These are phyloP conservation scores for Spea multiplicata DNA, from an alignment of 2,113 vertebrate genomes.

Conservation along the genomic window DNA sequence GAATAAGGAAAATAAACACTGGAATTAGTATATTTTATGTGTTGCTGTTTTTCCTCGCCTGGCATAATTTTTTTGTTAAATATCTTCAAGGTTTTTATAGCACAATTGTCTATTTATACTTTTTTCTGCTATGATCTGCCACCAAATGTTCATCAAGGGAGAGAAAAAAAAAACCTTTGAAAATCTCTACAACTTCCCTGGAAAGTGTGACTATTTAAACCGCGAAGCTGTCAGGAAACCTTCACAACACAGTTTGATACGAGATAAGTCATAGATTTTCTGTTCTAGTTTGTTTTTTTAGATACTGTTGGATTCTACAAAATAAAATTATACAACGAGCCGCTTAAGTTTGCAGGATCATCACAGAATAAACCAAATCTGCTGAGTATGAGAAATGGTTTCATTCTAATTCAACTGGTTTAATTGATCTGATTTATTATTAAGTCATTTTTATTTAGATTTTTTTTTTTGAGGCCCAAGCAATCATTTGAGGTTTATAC, in stretches of 20 bases:
- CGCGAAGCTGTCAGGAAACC: conserved; percentile 18
- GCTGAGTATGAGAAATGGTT: no score
- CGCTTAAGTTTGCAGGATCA: background rate
- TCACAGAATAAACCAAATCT: background rate
- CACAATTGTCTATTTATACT: conserved; percentile 3
- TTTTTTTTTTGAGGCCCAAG: no score
- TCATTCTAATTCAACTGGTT: no score
- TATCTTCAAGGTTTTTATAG: conserved; percentile 30
- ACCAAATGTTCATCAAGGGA: conserved; percentile 5
- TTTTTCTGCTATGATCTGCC: background rate
- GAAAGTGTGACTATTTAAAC: conserved; percentile 23
- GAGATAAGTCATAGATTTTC: conserved; percentile 8
- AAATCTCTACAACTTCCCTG: background rate
- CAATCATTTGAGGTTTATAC: no score
- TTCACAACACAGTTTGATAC: conserved; percentile 15
- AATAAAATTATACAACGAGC: background rate
- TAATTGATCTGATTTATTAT: no score
- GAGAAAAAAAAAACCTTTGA: conserved; percentile 11
- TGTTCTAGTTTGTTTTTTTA: background rate
- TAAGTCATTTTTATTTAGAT: no score
- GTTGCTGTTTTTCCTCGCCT: background rate
- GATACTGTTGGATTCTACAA: background rate
- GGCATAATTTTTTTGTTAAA: background rate
- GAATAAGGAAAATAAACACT: no score
- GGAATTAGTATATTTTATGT: background rate